These are phyloP conservation scores for Plecturocebus donacophilus DNA, from an alignment of 2,113 vertebrate species.

Conservation along the genomic window DNA sequence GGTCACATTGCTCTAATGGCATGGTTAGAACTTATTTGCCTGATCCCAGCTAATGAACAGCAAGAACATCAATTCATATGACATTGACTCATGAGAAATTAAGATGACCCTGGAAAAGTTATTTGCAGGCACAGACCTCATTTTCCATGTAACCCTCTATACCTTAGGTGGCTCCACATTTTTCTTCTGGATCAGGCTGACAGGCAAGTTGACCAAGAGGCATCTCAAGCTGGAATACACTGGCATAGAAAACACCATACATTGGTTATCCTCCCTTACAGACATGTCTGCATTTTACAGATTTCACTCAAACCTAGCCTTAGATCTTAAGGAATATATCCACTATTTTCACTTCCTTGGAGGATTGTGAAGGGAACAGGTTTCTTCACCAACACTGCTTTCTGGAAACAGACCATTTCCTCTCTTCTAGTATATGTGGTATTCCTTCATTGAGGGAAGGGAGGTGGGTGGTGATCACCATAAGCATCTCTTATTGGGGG, in stretches of 20 bases:
- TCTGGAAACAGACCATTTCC: neutral
- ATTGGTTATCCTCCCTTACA: neutral
- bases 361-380: fast-evolving
- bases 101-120: neutral
- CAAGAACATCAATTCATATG: neutral
- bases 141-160: neutral
- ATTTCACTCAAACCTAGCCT: neutral
- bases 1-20: neutral
- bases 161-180: neutral
- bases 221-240: neutral
- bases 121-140: neutral
- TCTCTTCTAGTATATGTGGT: neutral
- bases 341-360: neutral
- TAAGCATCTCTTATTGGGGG: neutral
- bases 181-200: neutral
- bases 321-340: neutral
- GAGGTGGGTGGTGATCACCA: neutral
- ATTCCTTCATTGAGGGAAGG: no score
- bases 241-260: neutral
- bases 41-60: neutral
- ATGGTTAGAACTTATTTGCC: neutral
- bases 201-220: neutral
- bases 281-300: neutral
- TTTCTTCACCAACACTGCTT: neutral
- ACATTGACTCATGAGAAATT: neutral